Evolutionary conservation across 2,797 vertebrate genomes (phyloP).

Genomic region (Parauchenoglanis ngamensis): DNA sequence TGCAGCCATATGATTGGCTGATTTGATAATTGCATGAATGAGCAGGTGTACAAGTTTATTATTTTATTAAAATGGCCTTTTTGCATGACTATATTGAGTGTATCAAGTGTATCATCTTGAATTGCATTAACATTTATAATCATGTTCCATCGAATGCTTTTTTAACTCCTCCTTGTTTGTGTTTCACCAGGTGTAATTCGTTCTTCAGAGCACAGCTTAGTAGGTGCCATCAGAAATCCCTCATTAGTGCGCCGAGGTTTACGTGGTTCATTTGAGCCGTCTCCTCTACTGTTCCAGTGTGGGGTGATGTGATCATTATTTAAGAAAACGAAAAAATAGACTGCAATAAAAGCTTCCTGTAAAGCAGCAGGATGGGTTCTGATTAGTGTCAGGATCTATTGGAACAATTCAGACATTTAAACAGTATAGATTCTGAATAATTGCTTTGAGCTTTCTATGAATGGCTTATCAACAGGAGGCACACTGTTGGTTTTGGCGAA

Average conservation of each 20-base stretch:
- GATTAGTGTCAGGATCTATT: conserved; percentile 31
- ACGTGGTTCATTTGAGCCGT: conserved; percentile 46
- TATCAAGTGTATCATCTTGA: not conserved
- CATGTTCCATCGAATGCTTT: not conserved
- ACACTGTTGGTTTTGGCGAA: conserved; percentile 51
- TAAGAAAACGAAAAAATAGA: not conserved
- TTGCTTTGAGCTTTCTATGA: conserved; percentile 23
- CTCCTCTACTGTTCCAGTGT: conserved; percentile 17
- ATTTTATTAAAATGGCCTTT: not conserved
- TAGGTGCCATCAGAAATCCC: conserved; percentile 30
- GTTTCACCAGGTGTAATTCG: not conserved
- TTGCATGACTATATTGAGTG: not conserved
- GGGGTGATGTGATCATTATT: conserved; percentile 29
- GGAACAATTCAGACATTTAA: not conserved
- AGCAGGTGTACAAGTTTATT: not conserved
- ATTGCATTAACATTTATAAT: not conserved
- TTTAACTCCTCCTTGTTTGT: not conserved
- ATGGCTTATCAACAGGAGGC: conserved; percentile 49
- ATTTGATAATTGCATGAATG: not conserved
- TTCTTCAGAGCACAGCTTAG: conserved; percentile 24
- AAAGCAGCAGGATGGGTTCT: conserved; percentile 37
- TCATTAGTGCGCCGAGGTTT: conserved; percentile 44
- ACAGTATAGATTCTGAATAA: conserved; percentile 23
- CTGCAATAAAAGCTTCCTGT: conserved; percentile 36
- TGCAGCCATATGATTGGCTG: not conserved